A percentile compares a stretch with the other conserved stretches of the same genome.
Conservation (phyloP, 2,113 vertebrate genomes). For the Eulemur macaco region DNA sequence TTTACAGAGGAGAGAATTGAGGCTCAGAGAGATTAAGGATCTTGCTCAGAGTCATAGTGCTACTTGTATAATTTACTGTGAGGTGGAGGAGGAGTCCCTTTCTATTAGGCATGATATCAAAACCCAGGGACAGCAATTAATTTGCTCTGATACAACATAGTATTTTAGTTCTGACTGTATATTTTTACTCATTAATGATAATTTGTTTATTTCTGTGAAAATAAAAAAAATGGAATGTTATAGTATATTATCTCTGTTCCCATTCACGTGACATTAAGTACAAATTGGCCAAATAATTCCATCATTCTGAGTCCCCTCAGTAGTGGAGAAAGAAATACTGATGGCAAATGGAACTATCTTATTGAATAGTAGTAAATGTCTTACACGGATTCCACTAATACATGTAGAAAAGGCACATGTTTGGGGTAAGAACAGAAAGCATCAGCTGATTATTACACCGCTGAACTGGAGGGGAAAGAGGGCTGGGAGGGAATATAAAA, state of each 20-base stretch:
- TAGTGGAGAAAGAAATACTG: neutral
- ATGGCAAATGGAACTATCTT: neutral
- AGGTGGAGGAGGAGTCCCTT: neutral
- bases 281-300: neutral
- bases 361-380: neutral
- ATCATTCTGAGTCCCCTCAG: neutral
- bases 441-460: neutral
- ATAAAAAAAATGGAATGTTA: neutral
- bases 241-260: neutral
- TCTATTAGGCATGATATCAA: neutral
- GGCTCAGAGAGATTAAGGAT: neutral
- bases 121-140: neutral
- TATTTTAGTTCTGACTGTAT: neutral
- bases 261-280: neutral
- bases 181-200: constrained; percentile 43
- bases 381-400: neutral
- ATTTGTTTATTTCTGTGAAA: neutral
- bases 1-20: neutral
- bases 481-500: neutral
- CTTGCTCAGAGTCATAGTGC: neutral
- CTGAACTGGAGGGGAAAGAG: neutral
- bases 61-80: neutral
- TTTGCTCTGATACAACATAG: neutral
- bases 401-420: neutral
- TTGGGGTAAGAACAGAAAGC: neutral